Evolutionary conservation across 2,888 invertebrate genomes (phyloP).

Genomic region (Aromia moschata): DNA sequence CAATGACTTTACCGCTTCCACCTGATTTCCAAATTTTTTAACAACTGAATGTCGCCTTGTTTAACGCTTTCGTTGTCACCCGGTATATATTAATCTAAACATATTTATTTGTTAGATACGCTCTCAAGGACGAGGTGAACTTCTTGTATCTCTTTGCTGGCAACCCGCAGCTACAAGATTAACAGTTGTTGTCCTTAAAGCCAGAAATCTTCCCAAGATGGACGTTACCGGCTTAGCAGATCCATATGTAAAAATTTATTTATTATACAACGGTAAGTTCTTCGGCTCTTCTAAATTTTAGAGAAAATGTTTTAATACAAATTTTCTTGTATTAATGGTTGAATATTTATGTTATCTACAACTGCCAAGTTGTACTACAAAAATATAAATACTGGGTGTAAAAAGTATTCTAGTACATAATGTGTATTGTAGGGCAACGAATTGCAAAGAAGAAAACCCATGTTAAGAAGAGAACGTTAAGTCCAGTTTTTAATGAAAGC

Average conservation of each 20-base stretch:
- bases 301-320: too few relatives aligned
- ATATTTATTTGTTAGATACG: constrained; percentile 73
- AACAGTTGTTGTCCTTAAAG: constrained; percentile 96
- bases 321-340: too few relatives aligned
- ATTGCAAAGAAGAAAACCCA: constrained; percentile 99
- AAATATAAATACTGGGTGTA: too few relatives aligned
- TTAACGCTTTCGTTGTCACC: too few relatives aligned
- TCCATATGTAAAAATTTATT: constrained; percentile 97
- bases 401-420: neutral
- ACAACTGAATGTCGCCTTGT: too few relatives aligned
- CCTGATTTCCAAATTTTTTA: too few relatives aligned
- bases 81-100: too few relatives aligned
- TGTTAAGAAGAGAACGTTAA: constrained; percentile 96
- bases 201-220: constrained; percentile 97
- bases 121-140: constrained; percentile 92
- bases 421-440: constrained; percentile 75
- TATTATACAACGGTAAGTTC: constrained; percentile 80
- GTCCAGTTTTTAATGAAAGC: constrained; percentile 99
- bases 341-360: too few relatives aligned
- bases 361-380: too few relatives aligned
- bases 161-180: constrained; percentile 96
- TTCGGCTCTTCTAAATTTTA: too few relatives aligned
- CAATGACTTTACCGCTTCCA: too few relatives aligned
- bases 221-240: constrained; percentile 97
- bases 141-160: constrained; percentile 96